These are phyloP conservation scores for Frankliniella intonsa DNA, from an alignment of 2,888 invertebrate genomes.

Conservation along the genomic window DNA sequence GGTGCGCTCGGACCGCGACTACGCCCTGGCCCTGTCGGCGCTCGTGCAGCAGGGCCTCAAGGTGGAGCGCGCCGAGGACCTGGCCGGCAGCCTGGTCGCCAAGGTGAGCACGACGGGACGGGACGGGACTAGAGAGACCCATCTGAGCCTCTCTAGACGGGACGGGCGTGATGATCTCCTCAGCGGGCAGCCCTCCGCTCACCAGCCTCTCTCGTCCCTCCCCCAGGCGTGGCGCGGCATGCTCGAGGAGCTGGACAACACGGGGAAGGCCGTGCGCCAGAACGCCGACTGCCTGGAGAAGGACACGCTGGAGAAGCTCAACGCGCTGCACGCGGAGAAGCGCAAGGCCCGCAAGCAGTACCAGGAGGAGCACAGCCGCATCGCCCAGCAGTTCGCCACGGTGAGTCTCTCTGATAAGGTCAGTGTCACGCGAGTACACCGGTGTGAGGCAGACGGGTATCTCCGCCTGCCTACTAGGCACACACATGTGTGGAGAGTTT, in stretches of 20 bases:
- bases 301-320: conserved; percentile 75
- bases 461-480: too few species aligned
- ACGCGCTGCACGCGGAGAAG: conserved; percentile 77
- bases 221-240: conserved; percentile 70
- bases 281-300: conserved; percentile 83
- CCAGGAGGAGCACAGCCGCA: conserved; percentile 82
- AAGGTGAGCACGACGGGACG: conserved; percentile 41
- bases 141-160: too few species aligned
- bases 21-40: conserved; percentile 76
- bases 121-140: too few species aligned
- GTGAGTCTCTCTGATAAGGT: too few species aligned
- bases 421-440: too few species aligned
- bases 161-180: too few species aligned
- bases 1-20: conserved; percentile 88
- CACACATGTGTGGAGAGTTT: too few species aligned
- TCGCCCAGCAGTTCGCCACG: conserved; percentile 74
- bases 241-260: conserved; percentile 84
- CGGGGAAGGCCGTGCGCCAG: conserved; percentile 72
- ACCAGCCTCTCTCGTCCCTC: too few species aligned
- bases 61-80: conserved; percentile 70
- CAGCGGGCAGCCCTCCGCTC: too few species aligned
- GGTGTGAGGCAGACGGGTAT: too few species aligned
- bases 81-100: conserved; percentile 55
- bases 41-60: conserved; percentile 79
- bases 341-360: conserved; percentile 79